phyloP scores from a whole-genome alignment of 2,113 vertebrate genomes.

The Prionailurus bengalensis region DNA sequence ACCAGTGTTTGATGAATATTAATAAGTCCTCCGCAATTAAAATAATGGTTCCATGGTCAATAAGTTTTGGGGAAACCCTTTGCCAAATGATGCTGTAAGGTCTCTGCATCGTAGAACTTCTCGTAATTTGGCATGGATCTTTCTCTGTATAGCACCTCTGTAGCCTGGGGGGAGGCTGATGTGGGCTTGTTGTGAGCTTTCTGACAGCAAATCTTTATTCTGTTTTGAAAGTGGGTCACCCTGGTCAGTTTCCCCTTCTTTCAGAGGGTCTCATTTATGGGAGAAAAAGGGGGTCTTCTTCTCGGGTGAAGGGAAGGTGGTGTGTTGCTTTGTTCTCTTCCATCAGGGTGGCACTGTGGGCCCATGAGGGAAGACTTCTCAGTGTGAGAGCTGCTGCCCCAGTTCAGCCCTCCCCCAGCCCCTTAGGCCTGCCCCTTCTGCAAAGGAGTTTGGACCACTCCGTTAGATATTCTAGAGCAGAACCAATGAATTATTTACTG shows the following conservation, averaged over 20 bases:
- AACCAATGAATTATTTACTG: conserved; percentile 72
- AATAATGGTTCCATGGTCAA: not conserved
- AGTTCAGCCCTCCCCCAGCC: not conserved
- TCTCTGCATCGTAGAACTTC: not conserved
- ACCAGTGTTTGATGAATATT: not conserved
- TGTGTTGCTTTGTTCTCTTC: not conserved
- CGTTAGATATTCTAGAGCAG: conserved; percentile 38
- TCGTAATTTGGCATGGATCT: not conserved
- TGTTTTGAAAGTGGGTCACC: not conserved
- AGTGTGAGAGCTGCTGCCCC: not conserved
- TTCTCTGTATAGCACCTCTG: not conserved
- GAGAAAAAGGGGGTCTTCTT: not conserved
- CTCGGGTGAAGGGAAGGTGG: not conserved
- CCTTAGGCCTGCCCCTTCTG: conserved; percentile 36
- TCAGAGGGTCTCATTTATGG: not conserved
- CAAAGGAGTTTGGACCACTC: not conserved
- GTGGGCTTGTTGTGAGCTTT: not conserved
- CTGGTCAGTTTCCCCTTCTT: not conserved
- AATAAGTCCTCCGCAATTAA: not conserved
- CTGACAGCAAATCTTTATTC: not conserved
- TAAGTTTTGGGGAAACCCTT: not conserved
- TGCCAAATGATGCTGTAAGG: not conserved
- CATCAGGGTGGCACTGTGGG: conserved; percentile 9
- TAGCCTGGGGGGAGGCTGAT: not conserved
- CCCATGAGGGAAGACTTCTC: not conserved